Evolutionary conservation across 1,140 invertebrate species (phyloP).

Genomic region (Rhopalosiphum padi): DNA sequence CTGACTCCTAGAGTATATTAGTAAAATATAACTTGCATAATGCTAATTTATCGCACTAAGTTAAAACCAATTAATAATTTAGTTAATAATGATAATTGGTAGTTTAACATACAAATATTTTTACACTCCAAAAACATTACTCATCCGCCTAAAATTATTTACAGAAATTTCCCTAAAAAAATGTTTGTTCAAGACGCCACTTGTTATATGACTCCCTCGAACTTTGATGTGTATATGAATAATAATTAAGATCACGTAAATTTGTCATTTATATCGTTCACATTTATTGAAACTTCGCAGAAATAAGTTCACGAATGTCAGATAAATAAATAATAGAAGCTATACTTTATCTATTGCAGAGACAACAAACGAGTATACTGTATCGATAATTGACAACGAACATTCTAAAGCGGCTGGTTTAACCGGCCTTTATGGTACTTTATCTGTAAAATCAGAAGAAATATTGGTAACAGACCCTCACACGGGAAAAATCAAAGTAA

Average conservation of each 20-base stretch:
- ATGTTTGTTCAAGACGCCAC: too few species aligned
- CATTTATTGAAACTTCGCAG: background rate
- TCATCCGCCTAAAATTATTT: too few species aligned
- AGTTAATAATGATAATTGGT: too few species aligned
- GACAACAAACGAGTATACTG: slow-evolving; percentile 64
- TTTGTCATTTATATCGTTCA: too few species aligned
- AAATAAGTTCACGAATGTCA: background rate
- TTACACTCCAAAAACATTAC: too few species aligned
- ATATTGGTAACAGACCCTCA: slow-evolving; percentile 66
- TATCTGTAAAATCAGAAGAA: slow-evolving; percentile 64
- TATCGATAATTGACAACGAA: slow-evolving; percentile 68
- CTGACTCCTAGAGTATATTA: too few species aligned
- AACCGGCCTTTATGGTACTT: slow-evolving; percentile 66
- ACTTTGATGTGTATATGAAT: background rate
- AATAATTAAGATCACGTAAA: background rate
- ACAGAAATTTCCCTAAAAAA: too few species aligned
- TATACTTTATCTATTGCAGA: slow-evolving; percentile 61
- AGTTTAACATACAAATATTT: too few species aligned
- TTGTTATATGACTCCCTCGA: background rate
- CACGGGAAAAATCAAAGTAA: slow-evolving; percentile 64
- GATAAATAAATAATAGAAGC: background rate
- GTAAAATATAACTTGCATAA: too few species aligned
- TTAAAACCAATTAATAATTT: too few species aligned
- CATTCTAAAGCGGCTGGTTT: slow-evolving; percentile 67
- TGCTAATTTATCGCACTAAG: too few species aligned